phyloP scores from a whole-genome alignment of 2,797 vertebrate genomes.

The Chaunax sp. region DNA sequence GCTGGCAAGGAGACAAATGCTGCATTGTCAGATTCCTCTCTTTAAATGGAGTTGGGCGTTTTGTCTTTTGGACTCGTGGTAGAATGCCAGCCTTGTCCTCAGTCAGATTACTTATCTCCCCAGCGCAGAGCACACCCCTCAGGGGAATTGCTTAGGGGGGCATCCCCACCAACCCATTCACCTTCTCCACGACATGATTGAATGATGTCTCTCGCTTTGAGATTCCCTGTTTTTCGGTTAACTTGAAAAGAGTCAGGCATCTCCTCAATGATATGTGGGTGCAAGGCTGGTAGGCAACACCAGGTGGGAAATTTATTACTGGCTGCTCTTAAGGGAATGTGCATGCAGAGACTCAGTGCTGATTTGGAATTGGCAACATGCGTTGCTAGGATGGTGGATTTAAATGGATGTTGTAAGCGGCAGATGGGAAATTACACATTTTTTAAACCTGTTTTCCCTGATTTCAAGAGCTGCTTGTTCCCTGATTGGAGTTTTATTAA shows the following conservation, averaged over 20 bases:
- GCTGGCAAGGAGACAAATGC: slow-evolving; percentile 73
- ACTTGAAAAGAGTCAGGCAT: slow-evolving; percentile 12
- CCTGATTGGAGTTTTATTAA: slow-evolving; percentile 38
- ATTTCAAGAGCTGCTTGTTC: slow-evolving; percentile 52
- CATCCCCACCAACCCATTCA: slow-evolving; percentile 26
- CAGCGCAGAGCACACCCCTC: slow-evolving; percentile 55
- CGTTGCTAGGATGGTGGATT: slow-evolving; percentile 20
- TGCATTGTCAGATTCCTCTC: slow-evolving; percentile 75
- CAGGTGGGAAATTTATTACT: slow-evolving; percentile 47
- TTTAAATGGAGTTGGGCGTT: slow-evolving; percentile 72
- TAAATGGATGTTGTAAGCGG: slow-evolving; percentile 46
- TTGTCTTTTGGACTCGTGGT: slow-evolving; percentile 66
- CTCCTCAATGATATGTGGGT: slow-evolving; percentile 35
- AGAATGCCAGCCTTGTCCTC: slow-evolving; percentile 80
- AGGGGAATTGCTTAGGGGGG: slow-evolving; percentile 52
- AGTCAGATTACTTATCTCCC: slow-evolving; percentile 66
- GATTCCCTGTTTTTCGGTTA: slow-evolving; percentile 23
- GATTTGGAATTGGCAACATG: slow-evolving; percentile 50
- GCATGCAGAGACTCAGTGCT: slow-evolving; percentile 22
- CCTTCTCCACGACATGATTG: slow-evolving; percentile 33
- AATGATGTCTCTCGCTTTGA: slow-evolving; percentile 39
- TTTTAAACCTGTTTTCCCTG: slow-evolving; percentile 34
- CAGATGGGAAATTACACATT: slow-evolving; percentile 53
- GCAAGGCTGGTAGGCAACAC: slow-evolving; percentile 22
- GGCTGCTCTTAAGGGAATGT: slow-evolving; percentile 36